A percentile compares a stretch with the other conserved stretches of the same genome.
Evolutionary conservation across 2,797 vertebrate genomes (phyloP).

Genomic region (Coranthus polyacanthus): DNA sequence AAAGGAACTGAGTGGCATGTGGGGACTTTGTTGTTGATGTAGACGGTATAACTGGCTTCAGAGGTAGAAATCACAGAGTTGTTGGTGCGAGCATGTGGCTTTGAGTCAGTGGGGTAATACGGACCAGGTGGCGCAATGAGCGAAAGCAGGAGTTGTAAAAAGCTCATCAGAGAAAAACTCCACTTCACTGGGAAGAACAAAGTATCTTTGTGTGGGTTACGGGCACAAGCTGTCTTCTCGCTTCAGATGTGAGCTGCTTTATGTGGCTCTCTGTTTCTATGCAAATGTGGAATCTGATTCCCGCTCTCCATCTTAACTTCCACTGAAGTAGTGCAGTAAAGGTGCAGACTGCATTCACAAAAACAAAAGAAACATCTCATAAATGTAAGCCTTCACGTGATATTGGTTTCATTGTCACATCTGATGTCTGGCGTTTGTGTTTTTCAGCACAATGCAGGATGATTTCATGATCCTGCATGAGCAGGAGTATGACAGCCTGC

Average conservation of each 20-base stretch:
- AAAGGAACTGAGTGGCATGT: slow-evolving; percentile 16
- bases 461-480: slow-evolving; percentile 96
- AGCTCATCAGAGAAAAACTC: slow-evolving; percentile 76
- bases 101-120: slow-evolving; percentile 72
- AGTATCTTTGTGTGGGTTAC: slow-evolving; percentile 67
- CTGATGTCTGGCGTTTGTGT: not conserved
- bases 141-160: slow-evolving; percentile 78
- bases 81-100: slow-evolving; percentile 57
- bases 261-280: slow-evolving; percentile 52
- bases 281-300: slow-evolving; percentile 67
- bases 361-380: not conserved
- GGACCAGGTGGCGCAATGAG: slow-evolving; percentile 80
- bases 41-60: slow-evolving; percentile 31
- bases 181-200: slow-evolving; percentile 73
- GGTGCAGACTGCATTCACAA: not conserved
- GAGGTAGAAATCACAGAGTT: slow-evolving; percentile 49
- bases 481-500: slow-evolving; percentile 97
- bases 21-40: slow-evolving; percentile 53
- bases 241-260: slow-evolving; percentile 56
- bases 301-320: slow-evolving; percentile 33
- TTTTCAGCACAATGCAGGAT: slow-evolving; percentile 93
- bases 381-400: not conserved
- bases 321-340: not conserved
- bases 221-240: slow-evolving; percentile 49
- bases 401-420: slow-evolving; percentile 1